Percentiles rank a stretch among this genome's conserved stretches.
phyloP scores from a whole-genome alignment of 2,797 vertebrate genomes.

The Trachops cirrhosus region DNA sequence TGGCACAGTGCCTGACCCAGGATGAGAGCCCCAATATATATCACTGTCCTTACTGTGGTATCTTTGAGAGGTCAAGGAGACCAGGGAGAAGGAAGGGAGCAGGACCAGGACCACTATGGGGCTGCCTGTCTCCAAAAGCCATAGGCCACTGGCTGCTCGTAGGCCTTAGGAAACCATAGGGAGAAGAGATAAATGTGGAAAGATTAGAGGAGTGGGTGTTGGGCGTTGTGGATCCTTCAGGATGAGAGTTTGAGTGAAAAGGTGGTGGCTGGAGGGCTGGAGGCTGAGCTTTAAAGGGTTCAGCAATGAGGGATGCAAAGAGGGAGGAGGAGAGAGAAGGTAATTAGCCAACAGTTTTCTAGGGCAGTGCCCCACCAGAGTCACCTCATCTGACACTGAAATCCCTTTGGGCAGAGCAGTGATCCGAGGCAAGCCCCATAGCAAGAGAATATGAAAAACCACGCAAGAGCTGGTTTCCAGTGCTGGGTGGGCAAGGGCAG shows the following conservation, averaged over 20 bases:
- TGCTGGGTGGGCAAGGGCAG: not conserved
- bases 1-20: not conserved
- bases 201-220: not conserved
- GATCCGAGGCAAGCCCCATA: not conserved
- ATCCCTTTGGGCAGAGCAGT: not conserved
- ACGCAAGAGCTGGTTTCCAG: not conserved
- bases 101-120: not conserved
- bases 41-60: rapidly evolving
- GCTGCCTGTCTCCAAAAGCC: not conserved
- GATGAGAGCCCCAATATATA: not conserved
- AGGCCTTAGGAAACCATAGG: not conserved
- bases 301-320: not conserved
- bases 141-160: not conserved
- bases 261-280: not conserved
- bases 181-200: not conserved
- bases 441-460: not conserved
- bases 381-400: not conserved
- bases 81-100: not conserved
- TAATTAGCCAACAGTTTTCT: not conserved
- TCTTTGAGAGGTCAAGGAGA: not conserved
- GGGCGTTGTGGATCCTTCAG: rapidly evolving
- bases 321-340: not conserved
- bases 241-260: not conserved
- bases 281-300: not conserved
- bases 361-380: not conserved